Conservation (phyloP, 2,888 invertebrate species). For the Machimus atricapillus region DNA sequence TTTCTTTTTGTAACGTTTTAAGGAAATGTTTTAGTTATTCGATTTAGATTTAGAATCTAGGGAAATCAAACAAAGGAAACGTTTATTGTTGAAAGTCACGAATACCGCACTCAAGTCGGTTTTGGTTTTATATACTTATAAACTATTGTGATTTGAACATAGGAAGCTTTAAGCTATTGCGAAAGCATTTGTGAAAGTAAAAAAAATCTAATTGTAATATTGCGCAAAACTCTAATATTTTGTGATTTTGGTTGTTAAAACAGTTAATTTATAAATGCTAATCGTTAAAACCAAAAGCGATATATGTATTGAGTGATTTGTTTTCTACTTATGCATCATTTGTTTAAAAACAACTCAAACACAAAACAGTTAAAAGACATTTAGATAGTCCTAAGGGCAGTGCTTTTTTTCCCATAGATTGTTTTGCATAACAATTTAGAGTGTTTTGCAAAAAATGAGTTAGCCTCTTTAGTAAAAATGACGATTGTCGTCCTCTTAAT, state of each 20-base stretch:
- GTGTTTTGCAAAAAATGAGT: background rate
- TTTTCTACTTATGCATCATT: background rate
- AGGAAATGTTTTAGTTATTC: background rate
- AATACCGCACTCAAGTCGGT: background rate
- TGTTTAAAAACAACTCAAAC: background rate
- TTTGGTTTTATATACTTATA: background rate
- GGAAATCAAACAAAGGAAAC: background rate
- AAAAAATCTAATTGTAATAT: background rate
- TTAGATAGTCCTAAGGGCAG: background rate
- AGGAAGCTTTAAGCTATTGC: background rate
- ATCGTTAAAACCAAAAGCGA: background rate
- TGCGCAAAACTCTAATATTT: background rate
- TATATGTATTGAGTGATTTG: background rate
- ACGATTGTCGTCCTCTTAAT: background rate
- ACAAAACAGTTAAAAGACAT: background rate
- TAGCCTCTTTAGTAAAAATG: background rate
- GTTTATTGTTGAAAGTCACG: constrained; percentile 29
- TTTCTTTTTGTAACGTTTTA: background rate
- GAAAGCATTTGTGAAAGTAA: background rate
- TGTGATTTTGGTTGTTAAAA: background rate
- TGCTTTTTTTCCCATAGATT: background rate
- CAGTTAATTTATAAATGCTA: background rate
- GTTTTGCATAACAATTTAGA: background rate
- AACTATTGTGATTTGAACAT: background rate
- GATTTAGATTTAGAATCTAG: background rate